phyloP scores from a whole-genome alignment of 2,113 vertebrate genomes.

The Percopsis transmontana region DNA sequence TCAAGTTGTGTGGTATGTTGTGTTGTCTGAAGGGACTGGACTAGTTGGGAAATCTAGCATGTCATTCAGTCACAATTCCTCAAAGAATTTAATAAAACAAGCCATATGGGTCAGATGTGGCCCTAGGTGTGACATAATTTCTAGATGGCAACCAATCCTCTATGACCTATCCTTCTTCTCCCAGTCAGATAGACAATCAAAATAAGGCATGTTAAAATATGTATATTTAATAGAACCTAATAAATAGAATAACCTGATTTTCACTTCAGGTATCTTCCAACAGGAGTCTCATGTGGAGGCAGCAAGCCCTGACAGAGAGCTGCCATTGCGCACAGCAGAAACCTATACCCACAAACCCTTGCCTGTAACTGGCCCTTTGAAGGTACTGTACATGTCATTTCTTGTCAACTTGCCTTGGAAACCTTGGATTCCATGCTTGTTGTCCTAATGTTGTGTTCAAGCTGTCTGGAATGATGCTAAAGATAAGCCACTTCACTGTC shows the following conservation, averaged over 20 bases:
- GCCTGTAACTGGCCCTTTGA: constrained; percentile 79
- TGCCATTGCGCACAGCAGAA: constrained; percentile 66
- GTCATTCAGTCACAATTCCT: too few relatives aligned
- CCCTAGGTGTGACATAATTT: too few relatives aligned
- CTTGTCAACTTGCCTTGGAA: constrained; percentile 74
- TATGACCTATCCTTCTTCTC: too few relatives aligned
- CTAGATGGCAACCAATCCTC: too few relatives aligned
- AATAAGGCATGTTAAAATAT: not conserved
- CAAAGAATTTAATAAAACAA: too few relatives aligned
- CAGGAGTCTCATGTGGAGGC: constrained; percentile 49
- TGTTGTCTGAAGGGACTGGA: too few relatives aligned
- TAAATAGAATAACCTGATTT: constrained; percentile 43
- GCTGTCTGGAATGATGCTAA: constrained; percentile 63
- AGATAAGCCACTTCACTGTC: constrained; percentile 63
- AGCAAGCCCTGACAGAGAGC: constrained; percentile 80
- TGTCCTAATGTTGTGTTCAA: constrained; percentile 58
- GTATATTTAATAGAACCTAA: constrained; percentile 12
- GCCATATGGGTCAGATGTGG: too few relatives aligned
- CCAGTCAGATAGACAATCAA: not conserved
- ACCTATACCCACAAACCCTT: constrained; percentile 65
- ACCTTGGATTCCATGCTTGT: constrained; percentile 61
- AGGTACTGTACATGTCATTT: constrained; percentile 66
- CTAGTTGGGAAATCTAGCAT: too few relatives aligned
- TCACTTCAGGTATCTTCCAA: constrained; percentile 48
- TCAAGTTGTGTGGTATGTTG: too few relatives aligned